Evolutionary conservation across 2,797 vertebrate species (phyloP), one percentile per base, ranked within the genome.

Genomic region (Girardinus metallicus): DNA sequence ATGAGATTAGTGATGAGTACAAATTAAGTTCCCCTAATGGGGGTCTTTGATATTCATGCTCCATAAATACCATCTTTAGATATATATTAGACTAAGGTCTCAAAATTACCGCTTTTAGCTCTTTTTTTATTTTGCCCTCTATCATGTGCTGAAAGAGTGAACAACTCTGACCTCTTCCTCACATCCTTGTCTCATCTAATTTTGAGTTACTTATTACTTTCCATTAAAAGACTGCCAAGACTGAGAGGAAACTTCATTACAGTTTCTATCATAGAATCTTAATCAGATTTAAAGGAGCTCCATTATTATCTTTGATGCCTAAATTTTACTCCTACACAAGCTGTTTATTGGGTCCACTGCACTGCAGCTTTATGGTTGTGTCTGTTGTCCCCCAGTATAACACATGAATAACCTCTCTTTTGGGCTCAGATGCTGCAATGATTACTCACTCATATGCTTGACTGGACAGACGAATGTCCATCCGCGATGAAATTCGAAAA

Each of bases 381-480:
- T 70, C 66, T 70, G 66, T 43, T 26, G 2, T 2, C 1, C 78
- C n/a, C 44, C 68, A 46, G 16, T 47, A 57, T 7, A 74, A 34
- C 41, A 23, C 71, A 78, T 8, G 73, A 73, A 53, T 46, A 71
- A 47, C 73, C 47, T 34, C 26, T 62, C 49, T 11, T 15, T 5
- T 60, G 41, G 78, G 36, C 51, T 79, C 49, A 76, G 62, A 77
- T 62, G 72, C 49, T 18, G 21, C 5, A 57, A 73, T 1, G 12
- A 53, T 64, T 74, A 74, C 11, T 79, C 71, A 76, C 51, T 79
- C 77, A 78, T 55, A 64, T 80, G 84, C 80, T 80, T 53, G 55
- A 84, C 77, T 83, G 72, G 43, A 72, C 51, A 77, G 34, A 47
- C 73, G 36, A 16, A 10, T 49, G 71, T 79, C 78, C 76, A 51